A percentile compares a stretch with the other conserved stretches of the same genome.
phyloP scores from a whole-genome alignment of 1,140 invertebrate species.

The Centruroides vittatus region DNA sequence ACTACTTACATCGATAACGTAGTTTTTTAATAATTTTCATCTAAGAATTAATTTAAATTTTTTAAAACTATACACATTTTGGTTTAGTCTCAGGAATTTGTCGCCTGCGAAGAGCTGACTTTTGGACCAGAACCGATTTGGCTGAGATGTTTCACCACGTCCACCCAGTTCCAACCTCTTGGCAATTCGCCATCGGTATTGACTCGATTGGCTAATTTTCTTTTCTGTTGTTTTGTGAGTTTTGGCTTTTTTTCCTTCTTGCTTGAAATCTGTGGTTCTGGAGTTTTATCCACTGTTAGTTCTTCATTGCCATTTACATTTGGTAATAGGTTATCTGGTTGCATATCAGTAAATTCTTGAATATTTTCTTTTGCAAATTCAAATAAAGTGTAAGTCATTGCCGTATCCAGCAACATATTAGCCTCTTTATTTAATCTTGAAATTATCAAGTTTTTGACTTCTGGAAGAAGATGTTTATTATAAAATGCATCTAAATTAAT shows the following conservation, averaged over 20 bases:
- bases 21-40: no score
- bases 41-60: no score
- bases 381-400: conserved; percentile 89
- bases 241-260: conserved; percentile 58
- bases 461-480: conserved; percentile 81
- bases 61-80: neutral
- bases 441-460: no score
- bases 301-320: neutral
- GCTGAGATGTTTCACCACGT: conserved; percentile 87
- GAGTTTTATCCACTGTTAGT: conserved; percentile 4
- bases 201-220: conserved; percentile 64
- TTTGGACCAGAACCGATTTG: conserved; percentile 44
- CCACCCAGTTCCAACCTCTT: conserved; percentile 86
- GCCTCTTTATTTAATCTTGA: no score
- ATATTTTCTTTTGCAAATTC: conserved; percentile 78
- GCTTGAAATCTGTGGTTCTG: conserved; percentile 10
- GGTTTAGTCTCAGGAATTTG: neutral
- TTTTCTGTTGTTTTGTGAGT: conserved; percentile 80
- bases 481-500: conserved; percentile 86
- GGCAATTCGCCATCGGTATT: conserved; percentile 69
- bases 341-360: conserved; percentile 48
- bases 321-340: conserved; percentile 38
- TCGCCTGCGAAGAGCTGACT: neutral
- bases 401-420: conserved; percentile 62
- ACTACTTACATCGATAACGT: no score